Evolutionary conservation across 2,113 vertebrate genomes (phyloP).

Genomic region (Limanda limanda): DNA sequence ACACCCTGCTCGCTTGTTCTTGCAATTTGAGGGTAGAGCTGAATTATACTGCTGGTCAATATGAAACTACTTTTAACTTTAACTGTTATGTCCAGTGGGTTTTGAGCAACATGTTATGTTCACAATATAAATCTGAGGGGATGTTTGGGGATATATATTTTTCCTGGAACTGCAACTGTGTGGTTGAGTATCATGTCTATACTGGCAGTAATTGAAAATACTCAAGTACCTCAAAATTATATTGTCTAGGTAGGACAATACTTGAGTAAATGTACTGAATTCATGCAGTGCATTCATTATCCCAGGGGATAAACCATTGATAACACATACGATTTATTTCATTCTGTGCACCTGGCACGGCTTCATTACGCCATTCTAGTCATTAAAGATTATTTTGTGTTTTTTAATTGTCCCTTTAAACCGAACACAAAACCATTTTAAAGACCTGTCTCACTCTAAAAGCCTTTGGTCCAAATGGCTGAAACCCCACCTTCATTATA

Average conservation of each 20-base stretch:
- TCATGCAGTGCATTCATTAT: background rate
- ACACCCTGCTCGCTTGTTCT: too few relatives aligned
- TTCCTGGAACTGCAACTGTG: too few relatives aligned
- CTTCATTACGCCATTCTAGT: background rate
- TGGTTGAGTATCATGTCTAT: too few relatives aligned
- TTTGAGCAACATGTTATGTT: too few relatives aligned
- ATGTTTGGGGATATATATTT: too few relatives aligned
- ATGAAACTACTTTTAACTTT: too few relatives aligned
- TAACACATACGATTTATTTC: background rate
- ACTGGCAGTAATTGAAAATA: too few relatives aligned
- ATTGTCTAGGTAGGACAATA: background rate
- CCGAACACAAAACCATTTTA: slow-evolving; percentile 20
- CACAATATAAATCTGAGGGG: too few relatives aligned
- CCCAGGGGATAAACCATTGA: background rate
- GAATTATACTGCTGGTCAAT: too few relatives aligned
- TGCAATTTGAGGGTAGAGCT: too few relatives aligned
- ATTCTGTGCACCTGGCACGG: background rate
- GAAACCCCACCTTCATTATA: slow-evolving; percentile 58
- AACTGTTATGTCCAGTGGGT: too few relatives aligned
- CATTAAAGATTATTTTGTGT: slow-evolving; percentile 5
- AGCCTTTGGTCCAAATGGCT: slow-evolving; percentile 47
- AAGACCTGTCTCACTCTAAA: slow-evolving; percentile 21
- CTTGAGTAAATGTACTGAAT: background rate
- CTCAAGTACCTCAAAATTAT: background rate
- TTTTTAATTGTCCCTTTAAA: slow-evolving; percentile 30